Percentiles rank a stretch among this genome's conserved stretches.
These are phyloP conservation scores for Bacillus rossius DNA, from an alignment of 1,140 invertebrate genomes.

Conservation along the genomic window DNA sequence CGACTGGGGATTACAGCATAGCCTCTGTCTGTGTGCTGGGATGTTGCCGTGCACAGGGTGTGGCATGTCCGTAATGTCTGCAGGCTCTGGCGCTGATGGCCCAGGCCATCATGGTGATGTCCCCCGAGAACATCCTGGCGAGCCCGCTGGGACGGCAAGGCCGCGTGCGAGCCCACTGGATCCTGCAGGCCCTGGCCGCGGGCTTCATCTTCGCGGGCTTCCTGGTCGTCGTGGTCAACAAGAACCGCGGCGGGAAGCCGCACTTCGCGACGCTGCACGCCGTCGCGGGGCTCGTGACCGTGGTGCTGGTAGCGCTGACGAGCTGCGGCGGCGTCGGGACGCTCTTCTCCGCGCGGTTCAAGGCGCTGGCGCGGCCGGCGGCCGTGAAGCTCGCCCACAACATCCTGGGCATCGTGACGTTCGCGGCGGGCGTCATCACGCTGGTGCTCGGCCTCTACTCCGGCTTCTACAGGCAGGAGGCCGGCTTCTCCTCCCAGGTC, in stretches of 20 bases:
- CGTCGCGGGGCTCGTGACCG: neutral
- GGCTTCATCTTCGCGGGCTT: conserved; percentile 10
- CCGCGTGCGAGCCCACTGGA: conserved; percentile 6
- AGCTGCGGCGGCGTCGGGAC: conserved; percentile 9
- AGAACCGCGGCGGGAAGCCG: conserved; percentile 7
- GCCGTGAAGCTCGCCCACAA: conserved; percentile 9
- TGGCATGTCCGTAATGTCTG: neutral
- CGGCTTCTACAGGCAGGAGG: neutral
- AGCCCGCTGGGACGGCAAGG: neutral
- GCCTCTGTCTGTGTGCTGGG: neutral
- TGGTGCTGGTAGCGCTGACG: conserved; percentile 4
- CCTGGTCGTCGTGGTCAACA: conserved; percentile 9
- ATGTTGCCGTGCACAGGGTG: no score
- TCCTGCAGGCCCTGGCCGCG: conserved; percentile 9
- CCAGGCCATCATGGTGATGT: conserved; percentile 13
- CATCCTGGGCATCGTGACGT: conserved; percentile 2
- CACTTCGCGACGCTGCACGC: conserved; percentile 7
- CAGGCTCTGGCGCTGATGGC: conserved; percentile 10
- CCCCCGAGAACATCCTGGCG: neutral
- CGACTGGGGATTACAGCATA: neutral
- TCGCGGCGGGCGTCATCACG: neutral
- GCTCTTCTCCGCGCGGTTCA: neutral
- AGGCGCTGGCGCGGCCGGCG: conserved; percentile 1
- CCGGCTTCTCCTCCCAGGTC: conserved; percentile 1
- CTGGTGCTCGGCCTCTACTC: conserved; percentile 4